phyloP scores from a whole-genome alignment of 30 jellyfish, hydroid and myxozoan genomes.

The Chrysaora quinquecirrha region DNA sequence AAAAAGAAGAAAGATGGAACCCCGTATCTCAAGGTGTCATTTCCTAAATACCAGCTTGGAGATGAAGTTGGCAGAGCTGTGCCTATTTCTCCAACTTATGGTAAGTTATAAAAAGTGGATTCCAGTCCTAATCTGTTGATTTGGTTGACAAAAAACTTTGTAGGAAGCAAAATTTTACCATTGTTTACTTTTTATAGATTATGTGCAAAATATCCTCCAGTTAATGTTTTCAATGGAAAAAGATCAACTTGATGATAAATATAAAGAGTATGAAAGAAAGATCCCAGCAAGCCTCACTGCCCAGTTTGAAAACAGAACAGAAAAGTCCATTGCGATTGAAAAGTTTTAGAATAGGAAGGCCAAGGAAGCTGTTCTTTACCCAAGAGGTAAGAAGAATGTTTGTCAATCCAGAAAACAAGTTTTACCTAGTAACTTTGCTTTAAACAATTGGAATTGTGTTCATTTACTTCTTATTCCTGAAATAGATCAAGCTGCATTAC shows the following conservation, averaged over 20 bases:
- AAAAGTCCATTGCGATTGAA: neutral
- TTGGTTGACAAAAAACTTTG: no score
- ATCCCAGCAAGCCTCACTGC: neutral
- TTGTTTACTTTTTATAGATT: neutral
- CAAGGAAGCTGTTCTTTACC: no score
- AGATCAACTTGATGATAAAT: neutral
- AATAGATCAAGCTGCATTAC: no score
- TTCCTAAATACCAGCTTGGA: neutral
- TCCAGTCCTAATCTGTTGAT: no score
- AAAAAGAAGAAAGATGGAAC: neutral
- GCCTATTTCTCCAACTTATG: constrained; percentile 3
- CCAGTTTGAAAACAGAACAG: neutral
- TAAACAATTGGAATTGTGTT: no score
- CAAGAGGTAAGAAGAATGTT: no score
- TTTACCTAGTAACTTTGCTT: no score
- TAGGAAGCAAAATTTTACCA: no score
- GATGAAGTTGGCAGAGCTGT: neutral
- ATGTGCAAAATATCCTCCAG: neutral
- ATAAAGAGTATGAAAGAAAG: neutral
- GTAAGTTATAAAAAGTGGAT: no score
- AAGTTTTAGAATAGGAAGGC: neutral
- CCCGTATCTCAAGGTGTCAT: neutral
- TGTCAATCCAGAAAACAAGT: no score
- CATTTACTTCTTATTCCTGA: no score
- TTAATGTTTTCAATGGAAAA: neutral